Evolutionary conservation across 2,113 vertebrate species (phyloP), one percentile per base, ranked within the genome.

Genomic region (Echinops telfairi): DNA sequence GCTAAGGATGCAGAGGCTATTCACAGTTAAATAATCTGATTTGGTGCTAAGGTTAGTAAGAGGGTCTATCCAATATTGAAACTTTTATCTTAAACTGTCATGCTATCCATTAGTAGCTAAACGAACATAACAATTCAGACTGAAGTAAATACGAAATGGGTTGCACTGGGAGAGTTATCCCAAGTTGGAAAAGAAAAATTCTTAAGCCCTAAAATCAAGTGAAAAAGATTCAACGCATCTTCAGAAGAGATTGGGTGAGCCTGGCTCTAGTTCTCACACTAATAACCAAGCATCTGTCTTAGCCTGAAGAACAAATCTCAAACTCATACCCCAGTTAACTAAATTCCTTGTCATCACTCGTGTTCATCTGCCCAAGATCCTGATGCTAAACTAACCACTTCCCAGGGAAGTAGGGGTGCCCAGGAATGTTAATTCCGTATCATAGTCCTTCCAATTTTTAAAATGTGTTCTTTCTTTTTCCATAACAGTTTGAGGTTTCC

Each of bases 231-330:
- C 27, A 70, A 91, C 38, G 10, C 57, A 75, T 53, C 38, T 31
- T 82, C 36, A 70, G 70, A 76, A n/a, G 19, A 76, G 0, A 25
- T 62, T 33, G n/a, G 58, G 60, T 58, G 58, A 57, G 47, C 11
- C 17, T 92, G 20, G 84, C 36, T 90, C 84, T 60, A 77, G n/a
- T 36, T 60, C 62, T 90, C 20, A 86, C 4, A 2, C 14, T 73
- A 88, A 53, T 62, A 62, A n/a, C 7, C 86, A 87, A 87, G 83
- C 58, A n/a, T 95, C 33, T 47, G 75, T 23, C 40, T 84, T 25
- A 2, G 17, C 5, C 23, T 62, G 2, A 6, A 62, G 20, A 62
- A 62, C 5, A 62, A 62, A 25, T 23, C 60, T 62, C 60, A 22
- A 62, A 3, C 23, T 53, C 14, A 1, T 62, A 14, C 60, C 60